A percentile compares a stretch with the other conserved stretches of the same genome.
These are phyloP conservation scores for Ataeniobius toweri DNA, from an alignment of 2,797 vertebrate genomes.

Conservation along the genomic window DNA sequence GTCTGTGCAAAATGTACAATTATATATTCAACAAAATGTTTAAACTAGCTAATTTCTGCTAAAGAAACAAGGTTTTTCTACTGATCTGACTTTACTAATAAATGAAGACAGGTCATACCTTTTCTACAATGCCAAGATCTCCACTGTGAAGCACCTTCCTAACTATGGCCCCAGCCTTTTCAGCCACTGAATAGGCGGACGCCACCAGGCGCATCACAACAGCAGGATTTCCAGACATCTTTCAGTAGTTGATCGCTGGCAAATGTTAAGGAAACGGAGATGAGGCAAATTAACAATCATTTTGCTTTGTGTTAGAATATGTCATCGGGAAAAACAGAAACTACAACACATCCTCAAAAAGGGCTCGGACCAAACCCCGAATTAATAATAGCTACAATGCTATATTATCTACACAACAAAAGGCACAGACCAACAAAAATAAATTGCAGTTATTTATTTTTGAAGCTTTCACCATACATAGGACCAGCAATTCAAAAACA, in stretches of 20 bases:
- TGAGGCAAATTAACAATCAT: not conserved
- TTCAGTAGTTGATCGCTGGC: conserved; percentile 22
- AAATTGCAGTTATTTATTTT: not conserved
- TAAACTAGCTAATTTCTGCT: not conserved
- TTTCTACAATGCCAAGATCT: conserved; percentile 92
- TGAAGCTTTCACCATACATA: too few species aligned
- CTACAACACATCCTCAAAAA: not conserved
- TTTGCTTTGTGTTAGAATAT: not conserved
- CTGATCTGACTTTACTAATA: not conserved
- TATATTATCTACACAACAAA: not conserved
- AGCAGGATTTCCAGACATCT: conserved; percentile 84
- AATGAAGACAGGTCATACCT: conserved; percentile 76
- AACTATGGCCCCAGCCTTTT: conserved; percentile 89
- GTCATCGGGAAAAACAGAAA: not conserved
- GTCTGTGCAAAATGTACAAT: conserved; percentile 73
- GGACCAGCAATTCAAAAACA: not conserved
- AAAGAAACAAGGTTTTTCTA: not conserved
- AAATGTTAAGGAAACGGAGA: not conserved
- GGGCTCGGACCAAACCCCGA: not conserved
- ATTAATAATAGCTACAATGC: not conserved
- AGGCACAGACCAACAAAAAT: not conserved
- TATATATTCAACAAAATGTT: not conserved
- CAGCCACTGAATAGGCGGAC: conserved; percentile 86
- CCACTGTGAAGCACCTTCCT: conserved; percentile 88
- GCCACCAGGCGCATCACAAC: conserved; percentile 90